Percentiles rank a stretch among this genome's conserved stretches.
phyloP scores from a whole-genome alignment of 1,140 invertebrate species.

The Drosophila watanabei region DNA sequence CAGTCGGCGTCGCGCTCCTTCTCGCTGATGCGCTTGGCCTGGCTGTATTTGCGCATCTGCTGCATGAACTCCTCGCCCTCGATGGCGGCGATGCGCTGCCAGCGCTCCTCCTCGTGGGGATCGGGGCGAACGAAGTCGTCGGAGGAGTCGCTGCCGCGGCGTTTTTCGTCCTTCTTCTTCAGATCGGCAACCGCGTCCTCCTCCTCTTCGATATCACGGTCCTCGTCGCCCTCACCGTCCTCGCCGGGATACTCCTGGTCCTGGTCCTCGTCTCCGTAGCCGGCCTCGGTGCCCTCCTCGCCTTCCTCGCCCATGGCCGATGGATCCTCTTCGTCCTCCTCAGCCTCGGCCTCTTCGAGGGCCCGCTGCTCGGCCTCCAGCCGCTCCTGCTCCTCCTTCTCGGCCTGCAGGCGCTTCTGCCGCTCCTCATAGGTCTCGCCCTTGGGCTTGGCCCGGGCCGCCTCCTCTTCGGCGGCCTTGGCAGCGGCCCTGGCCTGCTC shows the following conservation, averaged over 20 bases:
- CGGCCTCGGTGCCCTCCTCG: slow-evolving; percentile 62
- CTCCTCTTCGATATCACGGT: slow-evolving; percentile 64
- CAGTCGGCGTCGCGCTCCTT: slow-evolving; percentile 84
- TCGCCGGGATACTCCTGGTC: slow-evolving; percentile 39
- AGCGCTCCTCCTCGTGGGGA: slow-evolving; percentile 79
- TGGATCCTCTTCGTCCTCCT: slow-evolving; percentile 71
- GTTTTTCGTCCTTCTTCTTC: slow-evolving; percentile 50
- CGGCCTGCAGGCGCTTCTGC: slow-evolving; percentile 73
- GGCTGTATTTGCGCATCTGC: slow-evolving; percentile 83
- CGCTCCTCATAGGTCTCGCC: slow-evolving; percentile 82
- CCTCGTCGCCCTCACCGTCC: slow-evolving; percentile 52
- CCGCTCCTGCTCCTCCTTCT: slow-evolving; percentile 77
- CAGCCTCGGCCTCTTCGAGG: slow-evolving; percentile 67
- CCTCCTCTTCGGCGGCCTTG: slow-evolving; percentile 79
- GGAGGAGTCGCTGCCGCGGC: slow-evolving; percentile 77
- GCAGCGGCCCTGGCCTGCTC: slow-evolving; percentile 78
- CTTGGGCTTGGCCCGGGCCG: slow-evolving; percentile 78
- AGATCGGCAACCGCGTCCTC: slow-evolving; percentile 46
- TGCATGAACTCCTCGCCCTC: slow-evolving; percentile 84
- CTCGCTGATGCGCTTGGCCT: slow-evolving; percentile 72
- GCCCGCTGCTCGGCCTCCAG: slow-evolving; percentile 75
- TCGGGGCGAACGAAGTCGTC: slow-evolving; percentile 80
- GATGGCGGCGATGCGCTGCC: slow-evolving; percentile 78
- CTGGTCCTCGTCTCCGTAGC: slow-evolving; percentile 62
- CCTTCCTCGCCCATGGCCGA: slow-evolving; percentile 52